These are phyloP conservation scores for Coboldia fuscipes DNA, from an alignment of 1,140 invertebrate species.

Conservation along the genomic window DNA sequence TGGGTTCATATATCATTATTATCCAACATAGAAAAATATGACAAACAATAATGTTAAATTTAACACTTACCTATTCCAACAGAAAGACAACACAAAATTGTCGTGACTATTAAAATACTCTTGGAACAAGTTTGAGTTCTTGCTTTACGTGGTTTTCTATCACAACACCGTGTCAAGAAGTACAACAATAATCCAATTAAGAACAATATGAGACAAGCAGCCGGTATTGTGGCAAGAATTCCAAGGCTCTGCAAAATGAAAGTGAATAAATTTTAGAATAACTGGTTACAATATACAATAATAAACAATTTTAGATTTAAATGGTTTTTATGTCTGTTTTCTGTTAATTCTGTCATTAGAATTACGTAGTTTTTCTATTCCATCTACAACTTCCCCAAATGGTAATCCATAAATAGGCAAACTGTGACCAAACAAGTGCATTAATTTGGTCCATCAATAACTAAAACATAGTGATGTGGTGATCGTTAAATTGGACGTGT, in stretches of 20 bases:
- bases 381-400: background rate
- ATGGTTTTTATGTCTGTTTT: background rate
- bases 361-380: background rate
- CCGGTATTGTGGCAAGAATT: constrained; percentile 75
- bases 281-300: background rate
- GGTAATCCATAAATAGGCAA: constrained; percentile 23
- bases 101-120: constrained; percentile 55
- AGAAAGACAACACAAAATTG: constrained; percentile 58
- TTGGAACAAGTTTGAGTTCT: constrained; percentile 52
- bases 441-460: too few species aligned
- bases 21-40: too few species aligned
- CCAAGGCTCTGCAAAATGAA: constrained; percentile 56
- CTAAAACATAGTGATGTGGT: too few species aligned
- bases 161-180: constrained; percentile 81
- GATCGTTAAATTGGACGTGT: too few species aligned
- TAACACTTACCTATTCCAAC: constrained; percentile 29
- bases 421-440: too few species aligned
- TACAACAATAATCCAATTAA: constrained; percentile 72
- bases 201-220: constrained; percentile 72
- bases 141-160: constrained; percentile 60
- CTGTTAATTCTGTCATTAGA: background rate
- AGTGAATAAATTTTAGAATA: constrained; percentile 2
- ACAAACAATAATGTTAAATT: background rate
- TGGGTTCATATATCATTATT: too few species aligned
- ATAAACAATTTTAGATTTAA: background rate